phyloP scores from a whole-genome alignment of 2,888 invertebrate genomes.

The Plagiodera versicolora region DNA sequence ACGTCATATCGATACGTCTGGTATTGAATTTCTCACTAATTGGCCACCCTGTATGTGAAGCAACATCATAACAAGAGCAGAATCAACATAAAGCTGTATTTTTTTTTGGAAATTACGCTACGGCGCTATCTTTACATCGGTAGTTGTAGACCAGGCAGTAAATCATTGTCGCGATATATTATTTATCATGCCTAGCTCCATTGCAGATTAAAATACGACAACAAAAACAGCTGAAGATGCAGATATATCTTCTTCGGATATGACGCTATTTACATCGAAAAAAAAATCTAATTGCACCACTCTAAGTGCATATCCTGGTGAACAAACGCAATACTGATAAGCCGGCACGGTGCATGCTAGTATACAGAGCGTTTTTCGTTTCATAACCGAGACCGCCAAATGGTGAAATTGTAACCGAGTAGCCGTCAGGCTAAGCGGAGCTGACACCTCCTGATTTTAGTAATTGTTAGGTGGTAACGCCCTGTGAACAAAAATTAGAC shows the following conservation, averaged over 20 bases:
- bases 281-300: constrained; percentile 17
- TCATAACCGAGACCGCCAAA: not conserved
- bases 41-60: too few species aligned
- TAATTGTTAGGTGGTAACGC: too few species aligned
- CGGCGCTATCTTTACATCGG: not conserved
- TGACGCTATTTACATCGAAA: constrained; percentile 19
- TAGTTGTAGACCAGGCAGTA: not conserved
- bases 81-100: not conserved
- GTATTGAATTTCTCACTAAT: too few species aligned
- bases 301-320: constrained; percentile 5
- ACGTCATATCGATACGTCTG: too few species aligned
- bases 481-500: too few species aligned
- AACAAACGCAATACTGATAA: constrained; percentile 6
- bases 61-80: not conserved
- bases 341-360: not conserved
- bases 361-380: constrained; percentile 2
- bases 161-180: constrained; percentile 2
- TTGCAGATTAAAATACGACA: not conserved
- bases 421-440: too few species aligned
- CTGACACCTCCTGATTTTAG: too few species aligned
- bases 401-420: too few species aligned
- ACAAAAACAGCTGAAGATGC: constrained; percentile 5
- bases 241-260: constrained; percentile 16
- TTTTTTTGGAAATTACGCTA: not conserved
- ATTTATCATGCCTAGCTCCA: not conserved